A percentile compares a stretch with the other conserved stretches of the same genome.
phyloP scores from a whole-genome alignment of 2,797 vertebrate species.

The Lacerta viridis region DNA sequence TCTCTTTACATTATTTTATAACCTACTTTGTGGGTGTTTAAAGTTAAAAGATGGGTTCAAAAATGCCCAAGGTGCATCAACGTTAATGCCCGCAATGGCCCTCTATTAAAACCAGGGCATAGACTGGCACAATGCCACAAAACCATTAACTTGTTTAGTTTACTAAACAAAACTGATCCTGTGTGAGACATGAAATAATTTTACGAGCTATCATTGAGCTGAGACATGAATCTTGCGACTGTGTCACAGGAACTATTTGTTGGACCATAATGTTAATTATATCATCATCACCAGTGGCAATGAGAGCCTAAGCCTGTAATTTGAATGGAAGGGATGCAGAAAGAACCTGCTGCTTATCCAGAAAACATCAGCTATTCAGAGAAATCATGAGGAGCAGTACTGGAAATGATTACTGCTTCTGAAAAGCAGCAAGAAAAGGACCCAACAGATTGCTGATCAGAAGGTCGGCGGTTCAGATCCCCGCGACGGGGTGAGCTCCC shows the following conservation, averaged over 20 bases:
- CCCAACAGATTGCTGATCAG: neutral
- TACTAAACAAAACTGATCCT: fast-evolving
- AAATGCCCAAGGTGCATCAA: no score
- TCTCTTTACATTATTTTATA: neutral
- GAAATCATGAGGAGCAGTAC: neutral
- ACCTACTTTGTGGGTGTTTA: no score
- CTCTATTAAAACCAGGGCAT: no score
- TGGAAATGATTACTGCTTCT: neutral
- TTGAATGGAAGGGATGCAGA: neutral
- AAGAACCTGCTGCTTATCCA: neutral
- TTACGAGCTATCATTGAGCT: neutral
- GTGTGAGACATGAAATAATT: neutral
- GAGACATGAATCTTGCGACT: fast-evolving
- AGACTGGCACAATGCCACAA: neutral
- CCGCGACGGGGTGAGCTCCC: no score
- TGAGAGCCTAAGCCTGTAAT: neutral
- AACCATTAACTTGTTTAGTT: neutral
- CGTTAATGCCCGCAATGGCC: no score
- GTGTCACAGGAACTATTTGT: neutral
- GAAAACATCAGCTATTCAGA: fast-evolving
- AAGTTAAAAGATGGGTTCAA: no score
- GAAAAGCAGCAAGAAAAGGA: neutral
- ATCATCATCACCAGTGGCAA: neutral
- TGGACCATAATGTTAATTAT: neutral
- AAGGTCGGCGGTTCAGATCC: no score